phyloP scores from a whole-genome alignment of 2,113 vertebrate genomes.

The Pseudolaguvia tuberculata region DNA sequence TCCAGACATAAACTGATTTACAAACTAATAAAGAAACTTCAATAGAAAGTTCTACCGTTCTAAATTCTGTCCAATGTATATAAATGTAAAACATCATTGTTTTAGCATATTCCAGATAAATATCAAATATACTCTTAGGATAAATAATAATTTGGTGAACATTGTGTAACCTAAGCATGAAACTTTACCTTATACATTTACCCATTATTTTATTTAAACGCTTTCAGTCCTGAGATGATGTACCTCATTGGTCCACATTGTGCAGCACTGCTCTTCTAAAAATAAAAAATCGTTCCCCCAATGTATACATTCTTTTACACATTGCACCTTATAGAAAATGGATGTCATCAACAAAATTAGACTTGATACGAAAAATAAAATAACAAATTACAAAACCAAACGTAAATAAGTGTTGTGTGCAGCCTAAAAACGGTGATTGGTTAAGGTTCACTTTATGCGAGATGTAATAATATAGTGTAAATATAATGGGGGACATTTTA shows the following conservation, averaged over 20 bases:
- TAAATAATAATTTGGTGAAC: neutral
- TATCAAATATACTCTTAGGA: neutral
- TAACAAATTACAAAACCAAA: neutral
- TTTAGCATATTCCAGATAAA: neutral
- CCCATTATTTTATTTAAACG: neutral
- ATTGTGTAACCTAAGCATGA: no score
- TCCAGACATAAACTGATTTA: neutral
- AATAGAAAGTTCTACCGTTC: neutral
- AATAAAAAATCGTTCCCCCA: neutral
- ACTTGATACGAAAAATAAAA: neutral
- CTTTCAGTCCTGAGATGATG: neutral
- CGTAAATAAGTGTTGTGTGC: no score
- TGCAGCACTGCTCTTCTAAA: neutral
- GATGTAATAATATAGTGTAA: no score
- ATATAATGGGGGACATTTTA: no score
- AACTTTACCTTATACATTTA: neutral
- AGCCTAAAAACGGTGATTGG: neutral
- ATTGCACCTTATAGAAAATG: neutral
- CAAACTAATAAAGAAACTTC: neutral
- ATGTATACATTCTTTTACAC: neutral
- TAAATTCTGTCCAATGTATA: neutral
- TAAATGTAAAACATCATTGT: no score
- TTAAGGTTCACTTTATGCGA: neutral
- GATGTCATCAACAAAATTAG: neutral
- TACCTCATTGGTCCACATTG: neutral